These are phyloP conservation scores for Sander vitreus DNA, from an alignment of 2,113 vertebrate species.

Conservation along the genomic window DNA sequence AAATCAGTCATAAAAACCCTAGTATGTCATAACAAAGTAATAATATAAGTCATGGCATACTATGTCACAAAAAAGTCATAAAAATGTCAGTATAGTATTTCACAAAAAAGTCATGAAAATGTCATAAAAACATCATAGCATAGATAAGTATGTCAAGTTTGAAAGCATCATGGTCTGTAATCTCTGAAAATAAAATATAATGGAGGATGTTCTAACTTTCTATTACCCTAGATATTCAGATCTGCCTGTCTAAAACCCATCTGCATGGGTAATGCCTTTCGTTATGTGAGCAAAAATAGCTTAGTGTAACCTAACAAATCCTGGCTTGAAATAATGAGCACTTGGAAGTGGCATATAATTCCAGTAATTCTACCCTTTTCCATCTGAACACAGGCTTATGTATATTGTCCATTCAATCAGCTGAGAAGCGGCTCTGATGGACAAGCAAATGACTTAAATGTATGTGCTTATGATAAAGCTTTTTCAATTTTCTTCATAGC, in stretches of 20 bases:
- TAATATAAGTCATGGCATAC: no score
- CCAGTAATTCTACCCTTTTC: slow-evolving; percentile 49
- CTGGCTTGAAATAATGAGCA: slow-evolving; percentile 42
- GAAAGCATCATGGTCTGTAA: slow-evolving; percentile 16
- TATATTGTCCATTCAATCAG: slow-evolving; percentile 26
- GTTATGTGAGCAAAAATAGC: slow-evolving; percentile 51
- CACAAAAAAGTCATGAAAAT: no score
- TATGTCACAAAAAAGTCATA: no score
- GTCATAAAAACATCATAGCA: no score
- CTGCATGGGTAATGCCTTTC: slow-evolving; percentile 42
- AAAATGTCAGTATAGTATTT: no score
- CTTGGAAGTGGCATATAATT: slow-evolving; percentile 56
- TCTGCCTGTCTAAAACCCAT: slow-evolving; percentile 32
- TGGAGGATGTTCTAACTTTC: slow-evolving; percentile 27
- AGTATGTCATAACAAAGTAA: no score
- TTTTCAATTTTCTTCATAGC: slow-evolving; percentile 28
- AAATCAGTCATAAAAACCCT: no score
- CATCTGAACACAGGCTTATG: slow-evolving; percentile 46
- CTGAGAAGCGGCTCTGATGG: slow-evolving; percentile 1
- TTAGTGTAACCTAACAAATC: slow-evolving; percentile 64
- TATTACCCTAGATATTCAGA: slow-evolving; percentile 22
- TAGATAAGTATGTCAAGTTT: slow-evolving; percentile 1
- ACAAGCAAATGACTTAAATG: background rate
- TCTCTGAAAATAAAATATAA: slow-evolving; percentile 36
- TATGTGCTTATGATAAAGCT: background rate